Evolutionary conservation across 2,797 vertebrate genomes (phyloP).

Genomic region (Alosa sapidissima): DNA sequence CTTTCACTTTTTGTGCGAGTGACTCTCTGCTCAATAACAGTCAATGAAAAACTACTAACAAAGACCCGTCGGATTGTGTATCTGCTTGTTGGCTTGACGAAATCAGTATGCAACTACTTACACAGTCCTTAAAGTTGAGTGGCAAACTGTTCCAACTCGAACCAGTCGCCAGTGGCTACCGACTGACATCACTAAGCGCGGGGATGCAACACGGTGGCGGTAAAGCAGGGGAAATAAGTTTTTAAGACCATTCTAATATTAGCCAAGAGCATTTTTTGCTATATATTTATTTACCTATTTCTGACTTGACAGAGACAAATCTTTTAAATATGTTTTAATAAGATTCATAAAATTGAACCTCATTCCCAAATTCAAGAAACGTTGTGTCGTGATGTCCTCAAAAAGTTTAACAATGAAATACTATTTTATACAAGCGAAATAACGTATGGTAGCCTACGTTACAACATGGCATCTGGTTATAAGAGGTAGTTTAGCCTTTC

Average conservation of each 20-base stretch:
- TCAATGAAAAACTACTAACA: conserved; percentile 78
- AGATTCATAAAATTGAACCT: not conserved
- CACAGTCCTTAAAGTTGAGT: conserved; percentile 63
- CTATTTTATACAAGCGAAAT: not conserved
- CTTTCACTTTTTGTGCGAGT: conserved; percentile 79
- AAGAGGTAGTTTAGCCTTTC: not conserved
- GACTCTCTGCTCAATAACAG: conserved; percentile 78
- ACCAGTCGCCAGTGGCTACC: conserved; percentile 52
- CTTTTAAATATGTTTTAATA: no score
- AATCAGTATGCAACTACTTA: conserved; percentile 72
- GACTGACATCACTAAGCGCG: not conserved
- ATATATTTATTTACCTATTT: no score
- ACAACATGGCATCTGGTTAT: not conserved
- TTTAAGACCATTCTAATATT: not conserved
- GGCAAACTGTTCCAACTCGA: conserved; percentile 49
- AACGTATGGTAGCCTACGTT: no score
- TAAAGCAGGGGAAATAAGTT: not conserved
- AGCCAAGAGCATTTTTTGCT: not conserved
- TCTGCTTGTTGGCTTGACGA: conserved; percentile 67
- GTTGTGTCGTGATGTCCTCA: not conserved
- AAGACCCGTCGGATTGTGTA: conserved; percentile 74
- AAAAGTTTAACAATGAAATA: not conserved
- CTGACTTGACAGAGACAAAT: no score
- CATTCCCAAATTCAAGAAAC: not conserved
- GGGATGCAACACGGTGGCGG: not conserved